Evolutionary conservation across 2,888 invertebrate species (phyloP).

Genomic region (Dascillus cervinus): DNA sequence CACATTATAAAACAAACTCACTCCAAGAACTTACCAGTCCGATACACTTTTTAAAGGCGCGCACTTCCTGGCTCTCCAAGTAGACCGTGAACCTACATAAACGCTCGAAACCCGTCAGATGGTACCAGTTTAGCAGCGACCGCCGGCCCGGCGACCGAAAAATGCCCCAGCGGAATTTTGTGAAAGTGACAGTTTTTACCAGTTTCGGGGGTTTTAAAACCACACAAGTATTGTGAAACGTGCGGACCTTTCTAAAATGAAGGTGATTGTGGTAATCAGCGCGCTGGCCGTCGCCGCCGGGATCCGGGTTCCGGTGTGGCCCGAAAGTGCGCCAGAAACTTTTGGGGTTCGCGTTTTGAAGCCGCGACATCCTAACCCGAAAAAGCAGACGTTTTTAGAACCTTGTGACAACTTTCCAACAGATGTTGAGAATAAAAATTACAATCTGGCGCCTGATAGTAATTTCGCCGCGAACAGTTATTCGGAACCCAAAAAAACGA

Average conservation of each 20-base stretch:
- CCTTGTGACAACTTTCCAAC: slow-evolving; percentile 2
- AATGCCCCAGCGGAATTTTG: too few relatives aligned
- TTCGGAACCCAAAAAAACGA: too few relatives aligned
- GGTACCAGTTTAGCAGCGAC: too few relatives aligned
- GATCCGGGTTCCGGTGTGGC: slow-evolving; percentile 21
- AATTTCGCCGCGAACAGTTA: too few relatives aligned
- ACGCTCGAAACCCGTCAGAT: slow-evolving; percentile 13
- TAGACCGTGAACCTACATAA: slow-evolving; percentile 21
- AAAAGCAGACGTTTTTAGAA: slow-evolving; percentile 4
- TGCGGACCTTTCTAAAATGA: slow-evolving; percentile 24
- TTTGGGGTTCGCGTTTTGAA: too few relatives aligned
- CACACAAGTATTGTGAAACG: too few relatives aligned
- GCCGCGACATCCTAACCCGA: slow-evolving; percentile 5
- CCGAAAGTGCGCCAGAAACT: too few relatives aligned
- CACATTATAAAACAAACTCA: slow-evolving; percentile 14
- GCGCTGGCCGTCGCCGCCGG: slow-evolving; percentile 16
- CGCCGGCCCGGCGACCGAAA: too few relatives aligned
- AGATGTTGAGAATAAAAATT: too few relatives aligned
- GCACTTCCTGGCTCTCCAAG: slow-evolving; percentile 15
- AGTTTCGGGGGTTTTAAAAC: too few relatives aligned
- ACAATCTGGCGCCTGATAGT: too few relatives aligned
- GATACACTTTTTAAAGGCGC: slow-evolving; percentile 9
- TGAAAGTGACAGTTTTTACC: slow-evolving; percentile 12
- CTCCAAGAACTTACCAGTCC: slow-evolving; percentile 9
- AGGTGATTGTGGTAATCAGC: slow-evolving; percentile 16